These are phyloP conservation scores for Cataglyphis livida DNA, from an alignment of 2,888 invertebrate genomes.

Conservation along the genomic window DNA sequence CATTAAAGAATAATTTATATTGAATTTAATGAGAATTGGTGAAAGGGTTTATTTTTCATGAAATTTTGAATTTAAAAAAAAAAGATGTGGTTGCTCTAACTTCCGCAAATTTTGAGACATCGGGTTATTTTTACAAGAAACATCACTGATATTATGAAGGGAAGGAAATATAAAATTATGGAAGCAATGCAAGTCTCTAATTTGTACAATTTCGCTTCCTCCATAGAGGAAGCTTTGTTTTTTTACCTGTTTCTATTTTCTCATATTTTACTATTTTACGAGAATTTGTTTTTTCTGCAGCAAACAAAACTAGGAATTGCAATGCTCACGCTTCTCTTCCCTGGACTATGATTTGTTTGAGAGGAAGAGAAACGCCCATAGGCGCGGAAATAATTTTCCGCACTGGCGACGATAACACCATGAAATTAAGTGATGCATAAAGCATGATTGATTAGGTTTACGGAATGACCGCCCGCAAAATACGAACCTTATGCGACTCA, in stretches of 20 bases:
- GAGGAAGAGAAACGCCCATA: constrained; percentile 36
- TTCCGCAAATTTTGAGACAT: too few species aligned
- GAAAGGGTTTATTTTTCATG: too few species aligned
- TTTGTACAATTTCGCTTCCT: too few species aligned
- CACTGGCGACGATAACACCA: constrained; percentile 53
- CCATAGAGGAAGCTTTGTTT: too few species aligned
- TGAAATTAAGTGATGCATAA: constrained; percentile 54
- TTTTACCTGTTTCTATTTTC: background rate
- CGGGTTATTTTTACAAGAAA: too few species aligned
- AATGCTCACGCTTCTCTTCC: constrained; percentile 31
- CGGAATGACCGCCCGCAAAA: constrained; percentile 25
- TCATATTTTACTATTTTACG: background rate
- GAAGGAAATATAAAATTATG: too few species aligned
- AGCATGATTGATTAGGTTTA: constrained; percentile 53
- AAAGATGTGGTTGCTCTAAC: too few species aligned
- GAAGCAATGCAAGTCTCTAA: too few species aligned
- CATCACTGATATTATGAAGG: too few species aligned
- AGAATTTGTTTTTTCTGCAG: background rate
- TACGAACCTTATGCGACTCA: constrained; percentile 37
- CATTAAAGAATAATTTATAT: too few species aligned
- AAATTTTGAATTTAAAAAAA: too few species aligned
- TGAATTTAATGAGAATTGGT: too few species aligned
- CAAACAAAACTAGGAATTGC: background rate
- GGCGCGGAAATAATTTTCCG: constrained; percentile 57
- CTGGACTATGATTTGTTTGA: constrained; percentile 26